A percentile compares a stretch with the other conserved stretches of the same genome.
Evolutionary conservation across 2,797 vertebrate species (phyloP).

Genomic region (Manis crassicaudata): DNA sequence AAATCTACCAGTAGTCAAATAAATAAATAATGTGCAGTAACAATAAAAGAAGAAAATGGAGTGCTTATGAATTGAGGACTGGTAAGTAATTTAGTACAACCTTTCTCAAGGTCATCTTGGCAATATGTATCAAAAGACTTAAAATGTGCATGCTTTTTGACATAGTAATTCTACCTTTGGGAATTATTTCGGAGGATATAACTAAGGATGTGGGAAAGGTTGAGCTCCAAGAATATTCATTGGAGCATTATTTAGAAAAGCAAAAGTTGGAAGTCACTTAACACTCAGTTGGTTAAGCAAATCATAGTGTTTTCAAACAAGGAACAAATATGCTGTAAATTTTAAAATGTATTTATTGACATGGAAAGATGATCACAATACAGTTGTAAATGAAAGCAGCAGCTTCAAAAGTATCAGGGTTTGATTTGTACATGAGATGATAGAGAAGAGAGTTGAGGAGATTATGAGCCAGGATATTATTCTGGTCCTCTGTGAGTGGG

Average conservation of each 20-base stretch:
- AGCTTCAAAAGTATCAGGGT: neutral
- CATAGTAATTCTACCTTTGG: neutral
- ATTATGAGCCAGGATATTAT: neutral
- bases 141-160: slow-evolving; percentile 28
- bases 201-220: slow-evolving; percentile 20
- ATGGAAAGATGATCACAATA: slow-evolving; percentile 1
- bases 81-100: neutral
- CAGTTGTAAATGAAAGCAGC: neutral
- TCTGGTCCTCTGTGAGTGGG: neutral
- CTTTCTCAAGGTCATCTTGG: slow-evolving; percentile 34
- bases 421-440: neutral
- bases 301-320: slow-evolving; percentile 20
- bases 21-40: neutral
- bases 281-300: slow-evolving; percentile 16
- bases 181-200: neutral
- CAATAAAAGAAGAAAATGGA: neutral
- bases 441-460: too few species aligned
- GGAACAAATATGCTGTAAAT: neutral
- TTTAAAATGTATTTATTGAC: neutral
- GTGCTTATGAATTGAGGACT: neutral
- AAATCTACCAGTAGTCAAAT: neutral
- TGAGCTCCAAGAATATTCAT: slow-evolving; percentile 8
- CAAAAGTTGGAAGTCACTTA: slow-evolving; percentile 43
- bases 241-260: neutral
- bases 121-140: neutral